Evolutionary conservation across 2,113 vertebrate genomes (phyloP), one percentile per base, ranked within the genome.

Genomic region (Nothoprocta perdicaria): DNA sequence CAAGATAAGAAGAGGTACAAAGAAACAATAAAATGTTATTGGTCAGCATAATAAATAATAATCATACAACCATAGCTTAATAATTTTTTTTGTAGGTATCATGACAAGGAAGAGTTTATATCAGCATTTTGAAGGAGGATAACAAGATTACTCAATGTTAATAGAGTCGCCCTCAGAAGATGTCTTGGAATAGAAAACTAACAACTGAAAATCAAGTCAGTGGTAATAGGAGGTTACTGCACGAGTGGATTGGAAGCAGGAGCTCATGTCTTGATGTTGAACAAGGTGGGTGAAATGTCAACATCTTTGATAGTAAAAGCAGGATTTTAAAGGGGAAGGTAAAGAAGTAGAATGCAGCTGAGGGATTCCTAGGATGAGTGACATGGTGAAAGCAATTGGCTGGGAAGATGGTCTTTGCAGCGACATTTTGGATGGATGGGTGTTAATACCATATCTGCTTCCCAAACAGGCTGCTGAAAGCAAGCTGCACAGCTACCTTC

Each of bases 311-410:
- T 67, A 80, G 23, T 27, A 81, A 65, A 61, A 43, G 3, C 23
- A 84, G 73, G 45, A 55, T 60, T 17, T 55, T 80, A 1, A 31
- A 31, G 38, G 0, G 0, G 29, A 22, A 68, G 26, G 41, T 21
- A 35, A 73, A 80, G 68, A 40, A 43, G 8, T 23, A 14, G 65
- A 84, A 78, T 77, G 23, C 1, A 29, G 22, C 50, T 68, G 41
- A 66, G 22, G 12, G n/a, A 18, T 6, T 7, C 8, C 14, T 69
- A 19, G 38, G 60, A 91, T 80, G 17, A 14, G 40, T 71, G 22
- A 40, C 43, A 14, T 33, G 48, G 24, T 53, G 69, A 77, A 46
- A 40, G 52, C 60, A 85, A 1, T 19, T 19, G 16, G 9, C 24
- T 66, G 73, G 89, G 57, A 58, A 50, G 48, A 8, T 52, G 40